Evolutionary conservation across 2,888 invertebrate genomes (phyloP), one percentile per base, ranked within the genome.

Genomic region (Spisula solida): DNA sequence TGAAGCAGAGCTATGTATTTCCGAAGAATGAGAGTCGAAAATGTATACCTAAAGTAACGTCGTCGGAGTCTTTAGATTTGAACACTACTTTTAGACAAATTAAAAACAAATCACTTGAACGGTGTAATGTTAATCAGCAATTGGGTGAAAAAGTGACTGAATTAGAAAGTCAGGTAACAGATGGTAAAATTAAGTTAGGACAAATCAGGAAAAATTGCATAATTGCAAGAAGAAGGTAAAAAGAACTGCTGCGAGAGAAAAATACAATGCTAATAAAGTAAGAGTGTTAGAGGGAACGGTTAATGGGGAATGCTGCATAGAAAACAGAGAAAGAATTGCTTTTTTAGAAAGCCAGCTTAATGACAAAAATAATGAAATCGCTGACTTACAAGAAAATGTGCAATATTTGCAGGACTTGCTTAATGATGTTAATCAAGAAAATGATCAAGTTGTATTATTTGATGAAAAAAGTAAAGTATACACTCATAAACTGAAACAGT

Each of bases 381-480:
- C 56, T 79, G 85, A 85, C 31, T 79, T 79, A 55, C 79, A 85
- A 85, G 20, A 14, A 31, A 85, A 25, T 79, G 79, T 85, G 56
- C 79, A 79, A 41, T 85, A 85, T 85, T 56, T 85, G 34, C 79
- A 79, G 41, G 56, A 79, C 85, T 51, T 79, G 29, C 10, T 83
- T 79, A 79, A 87, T 79, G 88, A 88, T 34, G 81, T 80, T 81
- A 18, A 79, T 25, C n/a, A 29, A 29, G 70, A 83, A 16, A 78
- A 84, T 14, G 34, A 41, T 20, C 34, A 55, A n/a, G 48, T 83
- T 56, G 29, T 66, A 25, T 25, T 84, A 20, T 88, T 88, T 81
- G 81, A 88, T 81, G 85, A 88, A 81, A n/a, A 85, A 55, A 81
- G 75, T 70, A 88, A 85, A 81, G 70, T 41, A 31, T 88, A 85